Base-by-base conservation (phyloP, 2,797 vertebrate genomes). In the Gobio occitaniae region DNA sequence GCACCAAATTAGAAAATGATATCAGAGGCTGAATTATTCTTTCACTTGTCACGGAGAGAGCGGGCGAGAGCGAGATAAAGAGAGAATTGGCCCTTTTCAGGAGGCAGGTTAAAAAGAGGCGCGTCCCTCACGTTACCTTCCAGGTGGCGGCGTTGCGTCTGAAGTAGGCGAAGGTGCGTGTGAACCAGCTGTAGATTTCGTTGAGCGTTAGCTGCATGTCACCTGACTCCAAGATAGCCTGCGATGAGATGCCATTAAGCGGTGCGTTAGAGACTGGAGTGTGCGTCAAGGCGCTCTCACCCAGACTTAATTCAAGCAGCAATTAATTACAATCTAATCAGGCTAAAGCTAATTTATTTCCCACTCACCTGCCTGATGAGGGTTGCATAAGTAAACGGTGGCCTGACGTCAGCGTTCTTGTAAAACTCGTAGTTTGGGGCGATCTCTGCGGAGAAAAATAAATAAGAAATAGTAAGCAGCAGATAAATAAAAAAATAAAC, bases 161-260 rank as follows among this genome's bases (percentile, higher is more conserved):
- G 96, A 99, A 99, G 96, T 99, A 99, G 94, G 98, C 98, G 89
- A 99, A 99, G 87, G 97, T 99, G 95, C 98, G 97, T 80, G 97
- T 99, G 96, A 99, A 99, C 98, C 98, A 99, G 97, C 97, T 99
- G 97, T 99, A 99, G 96, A 99, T 99, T 97, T 99, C 98, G 95
- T 99, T 99, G 95, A 99, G 97, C 90, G 98, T 99, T 97, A 99
- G 96, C 97, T 99, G 98, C 97, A 97, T 99, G 97, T 99, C 98
- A 93, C 94, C 93, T 85, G 98, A 97, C 96, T 99, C 98, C 97
- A 99, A 97, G 96, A 99, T 99, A 94, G 97, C 97, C 98, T 99
- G 96, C 93, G 96, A 98, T 95, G 95, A 98, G 96, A 98, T 95
- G 96, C 96, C 97, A 97, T 95, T 96, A 96, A 96, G 96, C 95